Base-by-base conservation (phyloP, 1,140 invertebrate genomes). In the Cydia fagiglandana region DNA sequence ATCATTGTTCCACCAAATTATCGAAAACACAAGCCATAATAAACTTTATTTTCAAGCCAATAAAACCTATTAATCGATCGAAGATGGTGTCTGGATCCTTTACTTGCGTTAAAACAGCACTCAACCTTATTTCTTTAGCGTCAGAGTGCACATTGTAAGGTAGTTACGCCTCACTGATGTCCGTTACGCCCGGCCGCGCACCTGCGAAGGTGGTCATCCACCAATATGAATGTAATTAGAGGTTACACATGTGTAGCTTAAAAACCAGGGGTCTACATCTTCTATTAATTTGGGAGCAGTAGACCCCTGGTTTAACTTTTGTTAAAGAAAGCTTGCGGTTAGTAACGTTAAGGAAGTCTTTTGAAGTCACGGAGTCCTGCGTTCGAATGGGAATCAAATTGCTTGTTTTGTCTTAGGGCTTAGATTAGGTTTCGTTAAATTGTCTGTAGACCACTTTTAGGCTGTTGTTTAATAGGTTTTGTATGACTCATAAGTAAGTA, bases 161-260 rank as follows among this genome's bases (percentile, higher is more conserved):
- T 13, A 17, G 84, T 84, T 83, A 78, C 82, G 82, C 77, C 82
- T 89, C 80, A 90, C 81, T 83, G 86, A 82, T 82, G 81, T 75
- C 84, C 82, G 87, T 88, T 82, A 86, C 79, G 86, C 78, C 83
- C 78, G 80, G 86, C 78, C 79, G 86, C 78, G 68, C 84, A 88
- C 87, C 87, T 88, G 86, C 83, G 83, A 79, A 87, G 85, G 83
- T 85, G 87, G 56, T 61, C 56, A 61, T 85, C 87, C 86, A 88
- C 86, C 85, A 86, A 90, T 90, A 90, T 84, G 80, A 88, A 88
- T 81, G 86, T 89, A 89, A 90, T 90, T 88, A 90, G 86, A 87
- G 82, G 81, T 84, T 81, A 77, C 77, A 78, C 76, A 80, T 83
- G 81, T 88, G 80, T 87, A 80, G 47, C 38, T 38, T 47, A 47